A percentile compares a stretch with the other conserved stretches of the same genome.
Evolutionary conservation across 1,140 invertebrate species (phyloP).

Genomic region (Meloidogyne floridensis): DNA sequence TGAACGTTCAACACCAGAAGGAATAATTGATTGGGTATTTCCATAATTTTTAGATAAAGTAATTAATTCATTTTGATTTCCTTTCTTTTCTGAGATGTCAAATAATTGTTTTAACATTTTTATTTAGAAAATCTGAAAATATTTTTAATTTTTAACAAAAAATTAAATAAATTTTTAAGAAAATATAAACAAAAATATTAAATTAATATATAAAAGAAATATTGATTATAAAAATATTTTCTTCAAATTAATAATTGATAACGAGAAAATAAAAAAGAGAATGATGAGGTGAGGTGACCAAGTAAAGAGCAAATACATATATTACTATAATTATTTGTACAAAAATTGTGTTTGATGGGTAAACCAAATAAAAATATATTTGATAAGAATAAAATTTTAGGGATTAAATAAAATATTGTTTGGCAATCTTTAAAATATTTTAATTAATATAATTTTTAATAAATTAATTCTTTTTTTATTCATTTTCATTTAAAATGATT

Average conservation of each 20-base stretch:
- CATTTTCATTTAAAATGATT: background rate
- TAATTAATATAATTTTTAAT: background rate
- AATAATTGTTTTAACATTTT: slow-evolving; percentile 34
- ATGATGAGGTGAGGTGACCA: slow-evolving; percentile 3
- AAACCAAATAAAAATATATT: background rate
- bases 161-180: too few relatives aligned
- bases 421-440: too few relatives aligned
- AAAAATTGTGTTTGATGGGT: too few relatives aligned
- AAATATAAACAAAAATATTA: background rate
- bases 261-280: background rate
- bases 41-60: slow-evolving; percentile 39
- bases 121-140: background rate
- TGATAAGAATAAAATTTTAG: background rate
- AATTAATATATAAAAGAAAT: background rate
- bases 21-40: slow-evolving; percentile 17
- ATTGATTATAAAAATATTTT: background rate
- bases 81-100: slow-evolving; percentile 35
- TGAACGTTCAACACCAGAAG: slow-evolving; percentile 29
- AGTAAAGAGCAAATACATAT: background rate
- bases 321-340: too few relatives aligned
- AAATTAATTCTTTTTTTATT: background rate
- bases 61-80: slow-evolving; percentile 32
- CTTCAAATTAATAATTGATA: background rate
- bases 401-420: too few relatives aligned
- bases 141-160: background rate